A percentile compares a stretch with the other conserved stretches of the same genome.
Conservation (phyloP, 2,113 vertebrate genomes). For the Sula dactylatra region DNA sequence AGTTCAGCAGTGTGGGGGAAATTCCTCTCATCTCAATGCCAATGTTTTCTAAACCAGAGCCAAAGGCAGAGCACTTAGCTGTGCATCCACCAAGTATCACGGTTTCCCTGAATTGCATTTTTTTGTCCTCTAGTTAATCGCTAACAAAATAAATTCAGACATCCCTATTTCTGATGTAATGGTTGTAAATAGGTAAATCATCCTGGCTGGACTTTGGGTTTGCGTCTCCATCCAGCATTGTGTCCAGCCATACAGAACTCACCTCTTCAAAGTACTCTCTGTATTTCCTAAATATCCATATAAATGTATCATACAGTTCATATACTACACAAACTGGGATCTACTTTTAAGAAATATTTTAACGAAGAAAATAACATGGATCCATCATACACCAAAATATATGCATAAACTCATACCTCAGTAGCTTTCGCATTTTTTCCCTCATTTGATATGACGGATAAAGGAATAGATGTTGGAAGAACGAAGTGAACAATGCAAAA, state of each 20-base stretch:
- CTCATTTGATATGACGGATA: neutral
- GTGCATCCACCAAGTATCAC: neutral
- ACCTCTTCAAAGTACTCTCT: neutral
- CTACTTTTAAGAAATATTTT: neutral
- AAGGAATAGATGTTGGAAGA: neutral
- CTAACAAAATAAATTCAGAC: neutral
- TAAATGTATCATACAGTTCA: neutral
- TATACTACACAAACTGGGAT: neutral
- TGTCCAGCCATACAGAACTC: neutral
- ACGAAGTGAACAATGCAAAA: neutral
- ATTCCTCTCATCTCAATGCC: neutral
- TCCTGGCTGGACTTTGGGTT: neutral
- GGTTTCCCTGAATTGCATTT: neutral
- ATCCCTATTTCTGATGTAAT: neutral
- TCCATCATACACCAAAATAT: neutral
- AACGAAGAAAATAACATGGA: neutral
- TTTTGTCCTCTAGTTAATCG: neutral
- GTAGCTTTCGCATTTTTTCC: neutral
- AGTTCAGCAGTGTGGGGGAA: neutral
- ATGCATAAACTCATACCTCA: neutral
- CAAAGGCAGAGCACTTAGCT: neutral
- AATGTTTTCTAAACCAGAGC: slow-evolving; percentile 33
- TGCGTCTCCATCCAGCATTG: neutral
- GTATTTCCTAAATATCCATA: neutral
- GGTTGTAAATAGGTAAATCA: neutral